A percentile compares a stretch with the other conserved stretches of the same genome.
These are phyloP conservation scores for Mesorhabditis spiculigera DNA, from an alignment of 2,888 invertebrate genomes.

Conservation along the genomic window DNA sequence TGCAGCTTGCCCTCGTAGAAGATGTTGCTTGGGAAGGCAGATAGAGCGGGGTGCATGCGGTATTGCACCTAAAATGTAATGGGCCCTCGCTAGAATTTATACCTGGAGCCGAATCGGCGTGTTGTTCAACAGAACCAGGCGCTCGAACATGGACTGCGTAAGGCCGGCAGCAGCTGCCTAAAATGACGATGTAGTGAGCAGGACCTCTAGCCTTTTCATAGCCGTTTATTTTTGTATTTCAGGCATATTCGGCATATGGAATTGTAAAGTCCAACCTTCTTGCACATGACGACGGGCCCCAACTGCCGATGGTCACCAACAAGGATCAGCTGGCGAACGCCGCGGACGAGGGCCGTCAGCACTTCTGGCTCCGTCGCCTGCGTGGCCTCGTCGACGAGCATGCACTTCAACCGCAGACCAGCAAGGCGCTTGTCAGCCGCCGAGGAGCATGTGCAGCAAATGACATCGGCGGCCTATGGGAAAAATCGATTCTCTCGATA, in stretches of 20 bases:
- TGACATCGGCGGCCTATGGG: conserved; percentile 83
- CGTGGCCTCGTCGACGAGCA: conserved; percentile 57
- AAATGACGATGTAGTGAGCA: not conserved
- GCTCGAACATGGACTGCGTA: conserved; percentile 92
- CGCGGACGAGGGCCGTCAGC: conserved; percentile 96
- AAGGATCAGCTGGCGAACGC: conserved; percentile 90
- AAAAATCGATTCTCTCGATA: conserved; percentile 24
- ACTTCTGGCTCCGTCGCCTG: conserved; percentile 65
- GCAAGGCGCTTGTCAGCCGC: conserved; percentile 93
- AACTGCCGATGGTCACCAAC: conserved; percentile 99
- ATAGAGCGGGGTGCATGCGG: conserved; percentile 96
- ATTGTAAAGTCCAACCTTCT: conserved; percentile 65
- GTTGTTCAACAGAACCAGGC: conserved; percentile 92
- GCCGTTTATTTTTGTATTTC: not conserved
- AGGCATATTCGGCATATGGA: not conserved
- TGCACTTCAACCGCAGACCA: conserved; percentile 70
- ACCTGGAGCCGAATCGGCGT: conserved; percentile 93
- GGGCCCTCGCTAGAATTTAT: not conserved
- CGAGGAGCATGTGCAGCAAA: conserved; percentile 97
- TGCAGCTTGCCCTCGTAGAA: conserved; percentile 98
- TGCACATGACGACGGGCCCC: conserved; percentile 96
- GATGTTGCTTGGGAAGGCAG: conserved; percentile 95
- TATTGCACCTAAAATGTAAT: conserved; percentile 70
- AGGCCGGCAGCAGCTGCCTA: conserved; percentile 94
- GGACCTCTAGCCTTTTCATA: too few species aligned